Evolutionary conservation across 2,797 vertebrate species (phyloP).

Genomic region (Xiphophorus birchmanni): DNA sequence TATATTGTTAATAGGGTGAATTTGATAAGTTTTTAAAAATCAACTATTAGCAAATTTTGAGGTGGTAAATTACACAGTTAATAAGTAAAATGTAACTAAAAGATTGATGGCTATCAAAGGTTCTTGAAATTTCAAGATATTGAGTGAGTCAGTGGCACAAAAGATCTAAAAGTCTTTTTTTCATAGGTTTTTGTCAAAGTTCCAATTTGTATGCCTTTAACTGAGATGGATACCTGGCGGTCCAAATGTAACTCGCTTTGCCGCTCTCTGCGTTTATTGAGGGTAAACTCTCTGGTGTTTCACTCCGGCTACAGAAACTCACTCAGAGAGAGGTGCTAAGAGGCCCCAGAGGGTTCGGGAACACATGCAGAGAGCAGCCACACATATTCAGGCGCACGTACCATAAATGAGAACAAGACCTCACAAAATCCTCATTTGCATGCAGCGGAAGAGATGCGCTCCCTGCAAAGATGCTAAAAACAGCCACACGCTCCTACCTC

Average conservation of each 20-base stretch:
- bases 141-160: not conserved
- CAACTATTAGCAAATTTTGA: not conserved
- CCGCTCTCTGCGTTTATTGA: constrained; percentile 46
- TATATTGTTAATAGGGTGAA: not conserved
- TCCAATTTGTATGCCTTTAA: constrained; percentile 5
- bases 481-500: constrained; percentile 26
- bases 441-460: not conserved
- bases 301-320: constrained; percentile 28
- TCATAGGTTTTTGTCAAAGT: constrained; percentile 1
- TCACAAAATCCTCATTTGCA: not conserved
- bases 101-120: not conserved
- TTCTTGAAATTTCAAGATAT: not conserved
- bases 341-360: constrained; percentile 11
- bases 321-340: constrained; percentile 23
- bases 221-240: constrained; percentile 36
- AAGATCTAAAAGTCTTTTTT: constrained; percentile 2
- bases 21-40: not conserved
- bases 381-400: not conserved
- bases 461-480: constrained; percentile 6
- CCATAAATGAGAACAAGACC: not conserved
- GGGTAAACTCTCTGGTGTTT: constrained; percentile 27
- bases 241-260: constrained; percentile 27
- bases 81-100: not conserved
- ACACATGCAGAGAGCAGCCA: constrained; percentile 9
- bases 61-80: not conserved